A percentile compares a stretch with the other conserved stretches of the same genome.
Conservation (phyloP, 2,797 vertebrate species). For the Octomys mimax region DNA sequence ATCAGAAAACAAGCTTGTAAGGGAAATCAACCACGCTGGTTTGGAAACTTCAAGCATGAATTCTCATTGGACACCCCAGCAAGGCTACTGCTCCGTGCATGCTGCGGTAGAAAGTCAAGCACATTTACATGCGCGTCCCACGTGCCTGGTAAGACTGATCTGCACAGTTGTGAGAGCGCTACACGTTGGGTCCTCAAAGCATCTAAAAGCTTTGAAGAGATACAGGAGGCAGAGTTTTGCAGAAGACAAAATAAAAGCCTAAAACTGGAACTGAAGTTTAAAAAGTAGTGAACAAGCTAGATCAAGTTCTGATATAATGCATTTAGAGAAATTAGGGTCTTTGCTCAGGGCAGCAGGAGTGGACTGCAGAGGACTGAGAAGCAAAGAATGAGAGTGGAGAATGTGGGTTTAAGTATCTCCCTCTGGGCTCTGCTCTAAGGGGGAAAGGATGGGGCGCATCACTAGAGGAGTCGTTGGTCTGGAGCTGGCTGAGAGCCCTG, state of each 20-base stretch:
- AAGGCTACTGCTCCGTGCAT: background rate
- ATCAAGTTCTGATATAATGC: background rate
- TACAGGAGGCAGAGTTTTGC: background rate
- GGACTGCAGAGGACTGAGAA: background rate
- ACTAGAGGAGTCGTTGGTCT: fast-evolving
- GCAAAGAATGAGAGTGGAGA: background rate
- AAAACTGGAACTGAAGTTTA: background rate
- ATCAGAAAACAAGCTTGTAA: constrained; percentile 60
- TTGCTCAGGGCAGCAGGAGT: background rate
- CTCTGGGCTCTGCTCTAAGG: background rate
- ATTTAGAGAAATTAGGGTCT: background rate
- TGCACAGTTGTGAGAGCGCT: fast-evolving
- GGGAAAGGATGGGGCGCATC: background rate
- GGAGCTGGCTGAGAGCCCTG: no score
- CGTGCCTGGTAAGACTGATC: background rate
- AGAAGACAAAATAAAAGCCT: background rate
- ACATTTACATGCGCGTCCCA: background rate
- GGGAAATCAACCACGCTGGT: constrained; percentile 16
- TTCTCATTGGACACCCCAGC: background rate
- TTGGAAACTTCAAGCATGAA: constrained; percentile 58
- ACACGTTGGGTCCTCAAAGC: background rate
- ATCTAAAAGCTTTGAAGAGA: background rate
- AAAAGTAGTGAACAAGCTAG: background rate
- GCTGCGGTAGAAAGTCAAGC: background rate
- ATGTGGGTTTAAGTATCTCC: background rate